Percentiles rank a stretch among this genome's conserved stretches.
Evolutionary conservation across 2,113 vertebrate genomes (phyloP).

Genomic region (Brachypodius melanocephalos): DNA sequence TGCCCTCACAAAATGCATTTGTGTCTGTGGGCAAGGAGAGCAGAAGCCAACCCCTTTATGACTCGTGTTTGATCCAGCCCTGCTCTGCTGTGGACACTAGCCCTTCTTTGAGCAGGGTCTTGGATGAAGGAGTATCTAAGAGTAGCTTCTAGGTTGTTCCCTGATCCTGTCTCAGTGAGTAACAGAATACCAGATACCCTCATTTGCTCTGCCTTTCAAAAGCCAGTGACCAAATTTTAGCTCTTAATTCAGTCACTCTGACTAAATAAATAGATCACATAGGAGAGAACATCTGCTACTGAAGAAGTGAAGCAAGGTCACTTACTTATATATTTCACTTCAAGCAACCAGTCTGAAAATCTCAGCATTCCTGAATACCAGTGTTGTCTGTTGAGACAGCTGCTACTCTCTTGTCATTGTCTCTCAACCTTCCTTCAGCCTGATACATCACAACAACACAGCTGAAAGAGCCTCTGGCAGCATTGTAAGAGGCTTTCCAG

Average conservation of each 20-base stretch:
- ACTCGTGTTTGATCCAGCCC: neutral
- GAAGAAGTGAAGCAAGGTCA: neutral
- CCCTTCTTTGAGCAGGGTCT: neutral
- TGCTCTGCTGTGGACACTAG: neutral
- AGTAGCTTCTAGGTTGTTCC: neutral
- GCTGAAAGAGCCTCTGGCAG: neutral
- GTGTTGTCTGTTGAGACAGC: neutral
- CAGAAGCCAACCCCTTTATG: neutral
- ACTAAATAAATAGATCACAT: neutral
- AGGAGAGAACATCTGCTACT: neutral
- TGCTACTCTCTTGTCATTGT: neutral
- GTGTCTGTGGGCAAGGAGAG: neutral
- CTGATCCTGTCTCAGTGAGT: accelerated
- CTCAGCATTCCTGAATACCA: neutral
- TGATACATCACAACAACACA: neutral
- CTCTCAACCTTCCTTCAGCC: neutral
- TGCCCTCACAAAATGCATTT: neutral
- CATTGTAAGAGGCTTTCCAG: neutral
- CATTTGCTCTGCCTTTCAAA: neutral
- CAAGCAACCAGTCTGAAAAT: neutral
- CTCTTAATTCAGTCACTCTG: neutral
- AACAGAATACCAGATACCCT: neutral
- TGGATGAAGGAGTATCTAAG: neutral
- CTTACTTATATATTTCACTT: neutral
- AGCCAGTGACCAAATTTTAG: neutral